Percentiles rank a stretch among this genome's conserved stretches.
Conservation (phyloP, 2,797 vertebrate species). For the Ambastaia sidthimunki region DNA sequence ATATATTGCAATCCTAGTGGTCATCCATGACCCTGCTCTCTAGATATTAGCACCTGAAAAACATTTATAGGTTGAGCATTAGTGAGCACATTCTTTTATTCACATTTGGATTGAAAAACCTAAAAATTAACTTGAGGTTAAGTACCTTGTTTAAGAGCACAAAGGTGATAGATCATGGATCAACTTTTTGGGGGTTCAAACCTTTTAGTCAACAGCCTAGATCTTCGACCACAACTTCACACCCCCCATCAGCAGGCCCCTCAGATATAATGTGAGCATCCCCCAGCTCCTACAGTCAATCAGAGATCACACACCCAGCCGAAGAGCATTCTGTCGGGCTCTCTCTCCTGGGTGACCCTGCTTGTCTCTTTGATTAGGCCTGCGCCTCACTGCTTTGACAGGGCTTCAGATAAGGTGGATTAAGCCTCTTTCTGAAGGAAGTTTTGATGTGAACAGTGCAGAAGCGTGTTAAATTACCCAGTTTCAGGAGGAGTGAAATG, state of each 20-base stretch:
- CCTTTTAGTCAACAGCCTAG: neutral
- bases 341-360: constrained; percentile 45
- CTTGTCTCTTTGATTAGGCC: constrained; percentile 54
- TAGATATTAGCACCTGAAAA: neutral
- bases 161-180: constrained; percentile 3
- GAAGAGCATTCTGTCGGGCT: neutral
- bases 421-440: constrained; percentile 51
- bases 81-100: no score
- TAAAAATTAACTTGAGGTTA: neutral
- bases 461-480: constrained; percentile 52
- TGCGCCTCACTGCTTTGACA: constrained; percentile 48
- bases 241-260: constrained; percentile 8
- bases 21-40: neutral
- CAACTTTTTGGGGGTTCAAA: neutral
- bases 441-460: constrained; percentile 50
- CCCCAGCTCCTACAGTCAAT: constrained; percentile 43
- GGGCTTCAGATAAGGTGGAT: constrained; percentile 50
- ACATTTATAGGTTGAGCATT: no score
- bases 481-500: constrained; percentile 49
- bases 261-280: constrained; percentile 19
- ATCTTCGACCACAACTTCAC: constrained; percentile 12
- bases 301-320: constrained; percentile 39
- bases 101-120: neutral
- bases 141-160: neutral
- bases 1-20: neutral